These are phyloP conservation scores for Danaus plexippus DNA, from an alignment of 1,140 invertebrate species.

Conservation along the genomic window DNA sequence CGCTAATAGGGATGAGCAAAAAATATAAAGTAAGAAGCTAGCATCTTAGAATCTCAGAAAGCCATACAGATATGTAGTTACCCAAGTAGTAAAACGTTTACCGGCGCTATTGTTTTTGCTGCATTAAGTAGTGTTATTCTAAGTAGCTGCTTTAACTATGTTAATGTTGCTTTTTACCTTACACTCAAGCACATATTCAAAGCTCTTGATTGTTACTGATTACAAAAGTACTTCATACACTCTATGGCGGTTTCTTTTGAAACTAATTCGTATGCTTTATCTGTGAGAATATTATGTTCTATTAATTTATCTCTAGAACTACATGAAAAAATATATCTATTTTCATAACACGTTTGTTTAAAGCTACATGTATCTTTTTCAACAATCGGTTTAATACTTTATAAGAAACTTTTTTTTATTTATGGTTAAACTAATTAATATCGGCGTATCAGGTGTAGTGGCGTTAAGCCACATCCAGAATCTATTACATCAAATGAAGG, in stretches of 20 bases:
- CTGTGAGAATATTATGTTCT: no score
- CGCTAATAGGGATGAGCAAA: constrained; percentile 9
- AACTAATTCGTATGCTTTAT: no score
- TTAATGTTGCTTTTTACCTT: constrained; percentile 41
- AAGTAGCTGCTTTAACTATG: constrained; percentile 48
- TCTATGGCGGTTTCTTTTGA: no score
- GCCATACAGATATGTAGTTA: constrained; percentile 32
- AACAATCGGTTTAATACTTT: no score
- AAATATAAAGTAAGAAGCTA: constrained; percentile 8
- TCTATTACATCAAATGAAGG: constrained; percentile 4
- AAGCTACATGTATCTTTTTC: no score
- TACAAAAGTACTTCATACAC: constrained; percentile 10
- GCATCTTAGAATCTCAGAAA: constrained; percentile 21
- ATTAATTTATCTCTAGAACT: no score
- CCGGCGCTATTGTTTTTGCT: constrained; percentile 56
- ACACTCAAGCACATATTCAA: constrained; percentile 29
- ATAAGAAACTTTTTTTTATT: no score
- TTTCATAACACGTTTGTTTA: no score
- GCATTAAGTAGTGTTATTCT: constrained; percentile 47
- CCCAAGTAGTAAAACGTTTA: constrained; percentile 38
- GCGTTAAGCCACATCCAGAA: no score
- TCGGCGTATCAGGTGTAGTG: no score
- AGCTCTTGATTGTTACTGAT: constrained; percentile 22
- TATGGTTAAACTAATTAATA: no score
- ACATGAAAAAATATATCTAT: no score